Percentiles rank a stretch among this genome's conserved stretches.
These are phyloP conservation scores for Sorex maritimensis DNA, from an alignment of 2,797 vertebrate species.

Conservation along the genomic window DNA sequence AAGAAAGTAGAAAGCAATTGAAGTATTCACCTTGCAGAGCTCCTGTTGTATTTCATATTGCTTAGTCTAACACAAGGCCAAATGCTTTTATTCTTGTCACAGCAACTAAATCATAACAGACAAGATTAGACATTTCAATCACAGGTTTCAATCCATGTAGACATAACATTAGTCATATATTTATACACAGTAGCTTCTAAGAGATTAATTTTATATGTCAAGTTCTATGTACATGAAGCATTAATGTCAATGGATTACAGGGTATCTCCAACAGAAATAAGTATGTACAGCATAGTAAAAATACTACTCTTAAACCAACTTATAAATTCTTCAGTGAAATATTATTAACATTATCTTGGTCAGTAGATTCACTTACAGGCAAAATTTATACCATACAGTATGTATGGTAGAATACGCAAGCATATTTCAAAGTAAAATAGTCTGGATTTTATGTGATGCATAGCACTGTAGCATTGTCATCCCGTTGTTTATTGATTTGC, in stretches of 20 bases:
- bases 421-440: slow-evolving; percentile 27
- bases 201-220: slow-evolving; percentile 48
- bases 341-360: slow-evolving; percentile 44
- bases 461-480: no score
- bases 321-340: slow-evolving; percentile 22
- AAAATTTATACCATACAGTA: slow-evolving; percentile 26
- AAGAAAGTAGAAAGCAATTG: slow-evolving; percentile 4
- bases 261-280: slow-evolving; percentile 29
- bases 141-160: not conserved
- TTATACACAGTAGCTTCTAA: not conserved
- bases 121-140: not conserved
- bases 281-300: not conserved
- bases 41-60: not conserved
- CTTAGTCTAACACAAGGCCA: slow-evolving; percentile 14
- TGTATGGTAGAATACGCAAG: not conserved
- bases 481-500: no score
- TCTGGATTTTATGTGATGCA: not conserved
- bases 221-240: slow-evolving; percentile 9
- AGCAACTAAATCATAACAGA: slow-evolving; percentile 16
- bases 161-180: slow-evolving; percentile 18
- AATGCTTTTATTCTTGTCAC: slow-evolving; percentile 18
- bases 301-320: slow-evolving; percentile 48
- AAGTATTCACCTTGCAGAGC: not conserved
- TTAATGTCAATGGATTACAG: slow-evolving; percentile 10
- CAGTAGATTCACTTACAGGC: not conserved